These are phyloP conservation scores for Camponotus fellah DNA, from an alignment of 2,888 invertebrate species.

Conservation along the genomic window DNA sequence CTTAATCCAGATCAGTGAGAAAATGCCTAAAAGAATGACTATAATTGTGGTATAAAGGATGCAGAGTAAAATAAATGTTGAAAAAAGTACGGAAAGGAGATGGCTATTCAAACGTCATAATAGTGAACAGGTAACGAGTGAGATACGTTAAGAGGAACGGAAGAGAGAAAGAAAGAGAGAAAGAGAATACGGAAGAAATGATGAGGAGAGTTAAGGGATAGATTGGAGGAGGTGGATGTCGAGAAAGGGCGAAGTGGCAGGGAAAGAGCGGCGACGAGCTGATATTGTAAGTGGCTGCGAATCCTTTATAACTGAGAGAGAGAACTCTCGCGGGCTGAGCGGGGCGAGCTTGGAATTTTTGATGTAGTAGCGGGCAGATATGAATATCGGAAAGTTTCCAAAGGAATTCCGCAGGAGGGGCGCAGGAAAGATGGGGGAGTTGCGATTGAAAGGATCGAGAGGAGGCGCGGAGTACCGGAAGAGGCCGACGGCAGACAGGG, in stretches of 20 bases:
- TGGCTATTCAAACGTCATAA: constrained; percentile 70
- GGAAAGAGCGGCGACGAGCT: constrained; percentile 70
- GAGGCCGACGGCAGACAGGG: not conserved
- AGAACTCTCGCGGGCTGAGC: constrained; percentile 70
- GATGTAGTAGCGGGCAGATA: constrained; percentile 84
- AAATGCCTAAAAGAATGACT: constrained; percentile 61
- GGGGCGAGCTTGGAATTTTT: constrained; percentile 84
- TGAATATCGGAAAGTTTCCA: constrained; percentile 85
- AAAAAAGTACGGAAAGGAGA: constrained; percentile 27
- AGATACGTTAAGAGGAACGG: constrained; percentile 23
- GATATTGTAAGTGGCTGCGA: constrained; percentile 85
- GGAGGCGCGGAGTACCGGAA: constrained; percentile 28
- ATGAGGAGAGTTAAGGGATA: constrained; percentile 19
- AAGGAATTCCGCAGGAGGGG: constrained; percentile 82
- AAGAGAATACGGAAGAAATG: constrained; percentile 12
- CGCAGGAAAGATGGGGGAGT: constrained; percentile 57
- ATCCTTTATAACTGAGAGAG: constrained; percentile 83
- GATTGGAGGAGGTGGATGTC: constrained; percentile 45
- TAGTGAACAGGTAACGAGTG: constrained; percentile 46
- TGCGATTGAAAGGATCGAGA: constrained; percentile 54
- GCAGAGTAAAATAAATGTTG: constrained; percentile 19
- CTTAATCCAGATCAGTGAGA: constrained; percentile 74
- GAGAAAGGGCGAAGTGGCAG: constrained; percentile 55
- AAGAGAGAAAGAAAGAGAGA: not conserved
- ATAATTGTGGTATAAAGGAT: not conserved